Percentiles rank a stretch among this genome's conserved stretches.
Conservation (phyloP, 2,113 vertebrate genomes). For the Epinephelus fuscoguttatus region DNA sequence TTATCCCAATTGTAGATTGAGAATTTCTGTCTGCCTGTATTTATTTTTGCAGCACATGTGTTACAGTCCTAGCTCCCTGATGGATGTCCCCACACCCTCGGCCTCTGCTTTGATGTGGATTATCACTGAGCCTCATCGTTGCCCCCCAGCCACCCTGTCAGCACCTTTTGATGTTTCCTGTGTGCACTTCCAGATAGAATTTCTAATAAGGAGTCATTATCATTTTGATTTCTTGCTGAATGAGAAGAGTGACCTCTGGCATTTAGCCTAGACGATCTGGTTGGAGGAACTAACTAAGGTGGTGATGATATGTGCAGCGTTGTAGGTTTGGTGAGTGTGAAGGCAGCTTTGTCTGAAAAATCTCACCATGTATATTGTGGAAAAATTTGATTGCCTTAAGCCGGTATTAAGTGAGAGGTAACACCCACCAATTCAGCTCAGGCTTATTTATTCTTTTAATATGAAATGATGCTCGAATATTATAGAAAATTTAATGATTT, state of each 20-base stretch:
- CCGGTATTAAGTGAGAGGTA: not conserved
- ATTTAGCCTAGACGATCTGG: conserved; percentile 67
- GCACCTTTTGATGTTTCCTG: conserved; percentile 83
- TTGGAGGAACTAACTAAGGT: conserved; percentile 48
- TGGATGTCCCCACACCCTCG: conserved; percentile 62
- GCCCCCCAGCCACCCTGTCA: conserved; percentile 68
- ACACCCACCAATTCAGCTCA: not conserved
- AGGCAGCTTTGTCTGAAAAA: conserved; percentile 46
- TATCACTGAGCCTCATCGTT: conserved; percentile 77
- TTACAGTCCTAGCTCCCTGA: conserved; percentile 58
- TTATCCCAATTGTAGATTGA: conserved; percentile 80
- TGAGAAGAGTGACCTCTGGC: conserved; percentile 79
- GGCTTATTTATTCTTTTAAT: not conserved
- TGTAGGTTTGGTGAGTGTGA: conserved; percentile 38
- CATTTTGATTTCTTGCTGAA: conserved; percentile 83
- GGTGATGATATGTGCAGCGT: conserved; percentile 33
- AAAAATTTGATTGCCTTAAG: conserved; percentile 1
- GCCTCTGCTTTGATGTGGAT: conserved; percentile 81
- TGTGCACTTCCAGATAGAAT: conserved; percentile 81
- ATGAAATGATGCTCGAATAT: not conserved
- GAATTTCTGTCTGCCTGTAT: conserved; percentile 73
- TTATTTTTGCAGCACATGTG: conserved; percentile 76
- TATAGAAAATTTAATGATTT: not conserved
- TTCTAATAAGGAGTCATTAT: conserved; percentile 84
- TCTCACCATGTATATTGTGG: conserved; percentile 25